A percentile compares a stretch with the other conserved stretches of the same genome.
These are phyloP conservation scores for Plotosus lineatus DNA, from an alignment of 2,113 vertebrate genomes.

Conservation along the genomic window DNA sequence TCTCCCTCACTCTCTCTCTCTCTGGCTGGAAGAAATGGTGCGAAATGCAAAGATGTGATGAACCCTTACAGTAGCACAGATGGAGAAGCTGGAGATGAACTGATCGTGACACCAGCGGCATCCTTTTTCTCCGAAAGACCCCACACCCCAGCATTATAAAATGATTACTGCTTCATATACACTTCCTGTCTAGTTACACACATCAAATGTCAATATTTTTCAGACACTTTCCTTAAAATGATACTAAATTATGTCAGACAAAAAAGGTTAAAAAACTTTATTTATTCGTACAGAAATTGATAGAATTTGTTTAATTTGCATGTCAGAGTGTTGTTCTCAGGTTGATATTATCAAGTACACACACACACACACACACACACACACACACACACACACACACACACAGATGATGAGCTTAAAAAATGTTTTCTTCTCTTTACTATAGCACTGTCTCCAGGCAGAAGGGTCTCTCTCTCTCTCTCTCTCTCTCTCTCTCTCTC, in stretches of 20 bases:
- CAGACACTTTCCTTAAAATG: neutral
- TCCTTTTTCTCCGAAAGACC: neutral
- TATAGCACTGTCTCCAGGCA: constrained; percentile 51
- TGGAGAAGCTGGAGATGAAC: constrained; percentile 8
- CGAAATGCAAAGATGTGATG: constrained; percentile 41
- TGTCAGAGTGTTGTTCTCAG: neutral
- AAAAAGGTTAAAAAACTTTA: neutral
- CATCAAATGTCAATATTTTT: neutral
- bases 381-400: neutral
- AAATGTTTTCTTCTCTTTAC: neutral
- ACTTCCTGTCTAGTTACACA: neutral
- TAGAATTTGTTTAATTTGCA: neutral
- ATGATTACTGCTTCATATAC: neutral
- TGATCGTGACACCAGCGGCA: neutral
- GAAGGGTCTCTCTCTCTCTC: constrained; percentile 21
- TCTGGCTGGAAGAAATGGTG: constrained; percentile 27
- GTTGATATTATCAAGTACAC: neutral
- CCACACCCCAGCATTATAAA: neutral
- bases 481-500: constrained; percentile 11
- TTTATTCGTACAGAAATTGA: neutral
- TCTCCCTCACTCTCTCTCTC: too few relatives aligned
- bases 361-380: neutral
- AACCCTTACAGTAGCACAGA: neutral
- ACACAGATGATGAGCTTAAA: constrained; percentile 9
- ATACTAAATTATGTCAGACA: neutral